Conservation (phyloP, 2,888 invertebrate species). For the Spisula solida region DNA sequence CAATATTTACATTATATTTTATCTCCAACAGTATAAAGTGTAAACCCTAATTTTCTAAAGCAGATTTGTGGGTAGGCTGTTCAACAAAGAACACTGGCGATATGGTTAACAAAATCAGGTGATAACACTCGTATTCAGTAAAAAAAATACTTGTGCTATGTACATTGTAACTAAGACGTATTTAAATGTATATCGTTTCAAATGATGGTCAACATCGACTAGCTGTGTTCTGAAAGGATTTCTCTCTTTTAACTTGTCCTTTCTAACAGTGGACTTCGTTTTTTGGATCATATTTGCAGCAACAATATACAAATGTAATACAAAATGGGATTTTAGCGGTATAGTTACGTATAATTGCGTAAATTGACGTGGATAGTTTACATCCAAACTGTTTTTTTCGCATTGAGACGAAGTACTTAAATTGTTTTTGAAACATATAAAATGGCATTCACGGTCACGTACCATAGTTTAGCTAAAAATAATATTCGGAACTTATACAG, state of each 20-base stretch:
- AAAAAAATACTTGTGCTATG: not conserved
- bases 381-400: too few species aligned
- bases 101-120: not conserved
- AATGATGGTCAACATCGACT: too few species aligned
- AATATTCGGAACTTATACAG: slow-evolving; percentile 70
- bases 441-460: slow-evolving; percentile 65
- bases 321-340: not conserved
- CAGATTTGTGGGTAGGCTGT: not conserved
- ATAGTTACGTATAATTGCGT: too few species aligned
- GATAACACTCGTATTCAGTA: not conserved
- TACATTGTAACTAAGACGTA: not conserved
- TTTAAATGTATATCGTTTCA: not conserved
- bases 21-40: not conserved
- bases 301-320: too few species aligned
- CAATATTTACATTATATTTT: not conserved
- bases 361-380: too few species aligned
- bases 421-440: not conserved
- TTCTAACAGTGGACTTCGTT: not conserved
- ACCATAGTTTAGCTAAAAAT: slow-evolving; percentile 58
- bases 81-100: not conserved
- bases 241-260: too few species aligned
- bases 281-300: not conserved
- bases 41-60: not conserved
- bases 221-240: too few species aligned
- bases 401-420: too few species aligned